phyloP scores from a whole-genome alignment of 2,888 invertebrate genomes.

The Chrysolina americana region DNA sequence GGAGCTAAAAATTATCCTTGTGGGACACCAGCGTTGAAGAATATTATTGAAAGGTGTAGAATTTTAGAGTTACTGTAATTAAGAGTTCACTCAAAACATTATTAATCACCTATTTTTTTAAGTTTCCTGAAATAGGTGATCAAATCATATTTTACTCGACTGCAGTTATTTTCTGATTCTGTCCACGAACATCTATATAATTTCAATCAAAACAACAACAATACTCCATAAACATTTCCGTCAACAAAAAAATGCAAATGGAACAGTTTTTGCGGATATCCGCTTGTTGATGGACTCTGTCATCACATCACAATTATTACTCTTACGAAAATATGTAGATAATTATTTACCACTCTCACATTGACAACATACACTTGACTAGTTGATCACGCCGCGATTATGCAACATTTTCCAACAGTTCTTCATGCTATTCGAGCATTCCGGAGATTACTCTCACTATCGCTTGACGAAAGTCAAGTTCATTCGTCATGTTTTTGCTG shows the following conservation, averaged over 20 bases:
- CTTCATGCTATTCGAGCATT: neutral
- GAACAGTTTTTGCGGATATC: slow-evolving; percentile 31
- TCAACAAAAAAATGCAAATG: neutral
- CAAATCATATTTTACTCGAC: no score
- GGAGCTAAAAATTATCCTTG: no score
- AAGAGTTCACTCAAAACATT: no score
- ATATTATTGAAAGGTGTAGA: no score
- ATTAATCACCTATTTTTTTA: no score
- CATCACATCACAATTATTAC: neutral
- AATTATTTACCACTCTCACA: neutral
- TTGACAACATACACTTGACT: neutral
- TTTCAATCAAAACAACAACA: neutral
- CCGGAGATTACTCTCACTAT: slow-evolving; percentile 27
- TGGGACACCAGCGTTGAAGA: no score
- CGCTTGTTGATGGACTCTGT: slow-evolving; percentile 18
- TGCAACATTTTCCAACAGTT: neutral
- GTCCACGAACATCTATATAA: neutral
- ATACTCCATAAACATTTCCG: neutral
- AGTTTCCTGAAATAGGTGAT: no score
- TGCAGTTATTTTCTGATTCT: neutral
- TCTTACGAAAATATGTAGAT: neutral
- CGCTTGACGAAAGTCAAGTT: slow-evolving; percentile 34
- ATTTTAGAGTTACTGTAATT: no score
- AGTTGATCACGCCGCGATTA: neutral
- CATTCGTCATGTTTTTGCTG: slow-evolving; percentile 20